A percentile compares a stretch with the other conserved stretches of the same genome.
These are phyloP conservation scores for Columba guinea DNA, from an alignment of 2,797 vertebrate genomes.

Conservation along the genomic window DNA sequence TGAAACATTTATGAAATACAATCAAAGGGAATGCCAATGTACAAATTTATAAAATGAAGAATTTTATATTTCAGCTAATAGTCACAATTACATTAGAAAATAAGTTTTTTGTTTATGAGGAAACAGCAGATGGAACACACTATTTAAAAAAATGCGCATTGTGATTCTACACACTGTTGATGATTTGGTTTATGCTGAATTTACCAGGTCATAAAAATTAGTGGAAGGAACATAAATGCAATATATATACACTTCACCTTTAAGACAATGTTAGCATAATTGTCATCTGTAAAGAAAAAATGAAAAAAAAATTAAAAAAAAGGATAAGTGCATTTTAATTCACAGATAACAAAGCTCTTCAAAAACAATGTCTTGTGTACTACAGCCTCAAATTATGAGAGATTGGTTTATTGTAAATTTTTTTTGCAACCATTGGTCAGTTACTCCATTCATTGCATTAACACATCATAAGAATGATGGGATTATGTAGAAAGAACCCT, in stretches of 20 bases:
- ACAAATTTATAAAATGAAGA: background rate
- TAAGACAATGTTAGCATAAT: background rate
- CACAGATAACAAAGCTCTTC: background rate
- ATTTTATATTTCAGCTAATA: background rate
- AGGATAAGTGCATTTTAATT: background rate
- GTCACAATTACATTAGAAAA: background rate
- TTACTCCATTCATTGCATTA: background rate
- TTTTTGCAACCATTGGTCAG: background rate
- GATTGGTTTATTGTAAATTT: background rate
- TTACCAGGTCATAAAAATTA: background rate
- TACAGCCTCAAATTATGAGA: background rate
- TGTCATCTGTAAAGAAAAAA: background rate
- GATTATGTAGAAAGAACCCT: conserved; percentile 51
- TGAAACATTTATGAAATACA: background rate
- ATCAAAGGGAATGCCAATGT: background rate
- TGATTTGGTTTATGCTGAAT: background rate
- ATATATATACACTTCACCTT: background rate
- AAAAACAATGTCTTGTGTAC: background rate
- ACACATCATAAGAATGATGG: conserved; percentile 8
- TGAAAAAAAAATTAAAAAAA: background rate
- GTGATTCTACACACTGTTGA: background rate
- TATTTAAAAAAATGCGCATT: background rate
- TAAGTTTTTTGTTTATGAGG: background rate
- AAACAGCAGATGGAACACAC: background rate
- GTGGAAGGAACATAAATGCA: background rate